phyloP scores from a whole-genome alignment of 2,113 vertebrate genomes.

The Colistium nudipinnis region DNA sequence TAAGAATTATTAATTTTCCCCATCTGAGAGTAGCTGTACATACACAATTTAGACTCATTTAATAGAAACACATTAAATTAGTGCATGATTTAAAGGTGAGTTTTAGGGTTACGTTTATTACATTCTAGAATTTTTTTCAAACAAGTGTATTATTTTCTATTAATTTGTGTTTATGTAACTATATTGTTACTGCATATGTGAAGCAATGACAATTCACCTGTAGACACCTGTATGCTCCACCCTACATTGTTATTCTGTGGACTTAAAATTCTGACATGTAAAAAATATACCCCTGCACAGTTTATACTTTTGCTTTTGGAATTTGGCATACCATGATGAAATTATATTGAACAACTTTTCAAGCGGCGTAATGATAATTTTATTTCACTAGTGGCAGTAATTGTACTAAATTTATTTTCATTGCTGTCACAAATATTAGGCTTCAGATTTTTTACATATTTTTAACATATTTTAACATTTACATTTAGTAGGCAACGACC shows the following conservation, averaged over 20 bases:
- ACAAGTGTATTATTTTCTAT: slow-evolving; percentile 24
- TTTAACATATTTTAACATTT: too few species aligned
- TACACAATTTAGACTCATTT: slow-evolving; percentile 18
- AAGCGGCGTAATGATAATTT: slow-evolving; percentile 11
- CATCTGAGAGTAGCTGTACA: slow-evolving; percentile 15
- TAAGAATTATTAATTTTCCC: neutral
- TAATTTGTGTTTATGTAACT: slow-evolving; percentile 34
- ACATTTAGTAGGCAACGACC: slow-evolving; percentile 18
- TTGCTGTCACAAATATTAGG: slow-evolving; percentile 18
- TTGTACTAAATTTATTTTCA: slow-evolving; percentile 19
- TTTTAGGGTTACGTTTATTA: slow-evolving; percentile 13
- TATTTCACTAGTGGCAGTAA: neutral
- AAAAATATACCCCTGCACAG: slow-evolving; percentile 11
- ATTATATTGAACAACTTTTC: neutral
- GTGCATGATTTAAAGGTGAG: slow-evolving; percentile 64
- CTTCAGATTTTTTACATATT: slow-evolving; percentile 10
- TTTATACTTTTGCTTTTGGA: slow-evolving; percentile 14
- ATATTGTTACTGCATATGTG: slow-evolving; percentile 31
- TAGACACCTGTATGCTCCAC: slow-evolving; percentile 9
- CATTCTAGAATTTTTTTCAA: slow-evolving; percentile 6
- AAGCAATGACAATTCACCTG: neutral
- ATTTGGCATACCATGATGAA: slow-evolving; percentile 4
- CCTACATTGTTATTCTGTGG: neutral
- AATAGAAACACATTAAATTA: slow-evolving; percentile 8
- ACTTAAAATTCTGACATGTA: slow-evolving; percentile 23